Evolutionary conservation across 2,113 vertebrate genomes (phyloP), one percentile per base, ranked within the genome.

Genomic region (Brachyhypopomus gauderio): DNA sequence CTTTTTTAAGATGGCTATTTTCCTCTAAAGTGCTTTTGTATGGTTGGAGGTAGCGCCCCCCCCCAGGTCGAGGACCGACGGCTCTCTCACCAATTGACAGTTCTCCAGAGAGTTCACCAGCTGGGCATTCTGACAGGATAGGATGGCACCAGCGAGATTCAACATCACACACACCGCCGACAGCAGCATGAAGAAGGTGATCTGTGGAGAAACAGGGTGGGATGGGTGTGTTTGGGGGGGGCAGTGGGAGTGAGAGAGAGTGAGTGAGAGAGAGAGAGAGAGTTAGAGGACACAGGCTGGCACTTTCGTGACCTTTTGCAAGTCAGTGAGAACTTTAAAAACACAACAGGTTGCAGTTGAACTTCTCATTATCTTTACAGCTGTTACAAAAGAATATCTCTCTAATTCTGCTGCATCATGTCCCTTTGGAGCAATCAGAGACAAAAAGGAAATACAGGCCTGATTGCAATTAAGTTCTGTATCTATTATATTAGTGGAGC

Each of bases 101-200:
- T 95, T 95, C 92, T 97, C 95, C 86, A 98, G 92, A 22, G 97
- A 96, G 88, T 91, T 95, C 86, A 99, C 97, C 70, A 99, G 94
- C 92, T 99, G 97, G 89, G 97, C 97, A 0, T 99, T 99, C 92
- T 99, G 98, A 90, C 98, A 99, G 87, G 98, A 99, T 38, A 99
- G 95, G 83, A 99, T 99, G 81, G 98, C 98, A 27, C 97, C 98
- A 0, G 97, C 98, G 91, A 99, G 91, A 90, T 98, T 99, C 87
- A 99, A 93, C 96, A 99, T 98, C 83, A 99, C 97, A 2, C 98
- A 99, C 88, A 99, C 98, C 0, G 97, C 97, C 2, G 97, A 99
- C 78, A 99, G 93, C 89, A 99, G 92, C 97, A 98, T 98, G 93
- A 99, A 99, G 91, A 98, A 99, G 45, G 97, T 98, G 85, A 99